Base-by-base conservation (phyloP, 2,888 invertebrate genomes). In the Leucoptera coffeella region DNA sequence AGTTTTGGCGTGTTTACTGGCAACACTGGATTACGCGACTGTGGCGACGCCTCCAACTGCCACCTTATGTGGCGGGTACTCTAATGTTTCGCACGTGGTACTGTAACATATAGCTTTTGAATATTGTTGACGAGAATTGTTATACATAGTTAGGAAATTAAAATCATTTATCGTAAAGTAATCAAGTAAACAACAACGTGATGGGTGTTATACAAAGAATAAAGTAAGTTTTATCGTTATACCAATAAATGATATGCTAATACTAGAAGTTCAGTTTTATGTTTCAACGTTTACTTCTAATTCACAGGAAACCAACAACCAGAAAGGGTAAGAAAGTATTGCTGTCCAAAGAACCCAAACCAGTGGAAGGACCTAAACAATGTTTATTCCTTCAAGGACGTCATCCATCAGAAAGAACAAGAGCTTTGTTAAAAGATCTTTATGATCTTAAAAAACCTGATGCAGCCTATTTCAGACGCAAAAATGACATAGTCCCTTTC, bases 401-500 rank as follows among this genome's bases (percentile, higher is more conserved):
- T 2, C 89, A 87, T 46, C 77, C 85, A 41, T 79, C 85, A 31
- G 82, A 85, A 23, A 69, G 73, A 22, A 75, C 82, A 1, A 73
- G 80, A 29, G 74, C 77, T 32, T 75, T 85, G 19, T 67, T 95
- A 46, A 92, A 89, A 58, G 94, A 97, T 60, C 55, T 96, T 57
- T 85, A 85, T 43, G 73, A 82, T 42, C 54, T 95, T 14, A 94
- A 91, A 49, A 93, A 92, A 45, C 92, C 92, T 5, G 77, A 91
- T 42, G 82, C 83, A 1, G 78, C 80, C 5, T 80, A 83, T 38
- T 57, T 90, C 20, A 76, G 73, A 12, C 77, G 85, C 31, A 92
- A 89, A 50, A 90, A 96, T 69, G 89, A 91, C 35, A 78, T 93
- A 32, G 77, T 89, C 11, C 90, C 96, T 0, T 96, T 99, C 59